These are phyloP conservation scores for Natator depressus DNA, from an alignment of 2,113 vertebrate genomes.

Conservation along the genomic window DNA sequence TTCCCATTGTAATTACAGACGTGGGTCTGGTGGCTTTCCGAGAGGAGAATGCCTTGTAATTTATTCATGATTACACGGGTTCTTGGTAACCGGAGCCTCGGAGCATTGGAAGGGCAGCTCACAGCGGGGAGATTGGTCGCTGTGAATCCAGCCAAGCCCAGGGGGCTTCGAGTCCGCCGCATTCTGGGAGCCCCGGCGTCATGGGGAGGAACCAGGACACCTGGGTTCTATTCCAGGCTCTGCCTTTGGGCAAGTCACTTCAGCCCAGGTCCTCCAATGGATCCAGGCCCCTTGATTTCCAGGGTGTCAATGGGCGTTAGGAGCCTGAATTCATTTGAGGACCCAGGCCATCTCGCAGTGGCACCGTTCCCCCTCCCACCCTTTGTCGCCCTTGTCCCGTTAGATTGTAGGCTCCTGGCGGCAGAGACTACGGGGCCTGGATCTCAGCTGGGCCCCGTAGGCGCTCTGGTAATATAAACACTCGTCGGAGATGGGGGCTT, in stretches of 20 bases:
- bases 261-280: background rate
- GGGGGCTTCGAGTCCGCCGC: background rate
- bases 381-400: no score
- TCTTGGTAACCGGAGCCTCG: background rate
- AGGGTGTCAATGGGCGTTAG: background rate
- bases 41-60: background rate
- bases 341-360: background rate
- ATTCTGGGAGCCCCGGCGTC: background rate
- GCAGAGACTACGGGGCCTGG: background rate
- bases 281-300: background rate
- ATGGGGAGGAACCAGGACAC: background rate
- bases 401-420: background rate
- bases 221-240: background rate
- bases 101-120: background rate
- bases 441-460: background rate
- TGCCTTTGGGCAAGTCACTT: background rate
- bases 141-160: background rate
- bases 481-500: background rate
- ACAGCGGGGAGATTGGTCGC: background rate
- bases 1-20: background rate
- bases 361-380: no score
- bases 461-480: background rate
- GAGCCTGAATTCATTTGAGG: background rate
- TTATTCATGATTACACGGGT: background rate
- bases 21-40: background rate